These are phyloP conservation scores for Troides helena DNA, from an alignment of 2,888 invertebrate species.

Conservation along the genomic window DNA sequence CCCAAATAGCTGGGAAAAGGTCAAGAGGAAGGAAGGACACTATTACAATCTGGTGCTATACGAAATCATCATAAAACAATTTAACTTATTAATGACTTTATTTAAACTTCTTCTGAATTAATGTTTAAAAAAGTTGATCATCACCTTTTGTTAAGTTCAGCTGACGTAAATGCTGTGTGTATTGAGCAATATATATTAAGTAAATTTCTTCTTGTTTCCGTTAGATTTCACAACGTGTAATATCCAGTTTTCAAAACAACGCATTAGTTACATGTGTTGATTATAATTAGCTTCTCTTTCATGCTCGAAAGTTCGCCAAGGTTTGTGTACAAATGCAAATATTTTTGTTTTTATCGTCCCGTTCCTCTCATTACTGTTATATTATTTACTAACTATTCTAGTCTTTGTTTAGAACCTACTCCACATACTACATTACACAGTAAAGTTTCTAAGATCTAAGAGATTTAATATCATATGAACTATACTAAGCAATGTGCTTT, in stretches of 20 bases:
- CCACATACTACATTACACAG: neutral
- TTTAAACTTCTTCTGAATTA: no score
- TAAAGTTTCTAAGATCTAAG: neutral
- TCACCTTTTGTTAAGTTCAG: neutral
- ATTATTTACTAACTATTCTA: neutral
- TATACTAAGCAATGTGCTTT: neutral
- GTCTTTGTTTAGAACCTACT: neutral
- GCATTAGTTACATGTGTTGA: constrained; percentile 4
- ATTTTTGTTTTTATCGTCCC: neutral
- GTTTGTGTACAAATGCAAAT: constrained; percentile 1
- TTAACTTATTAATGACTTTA: no score
- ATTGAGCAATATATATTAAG: neutral
- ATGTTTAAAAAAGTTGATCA: no score
- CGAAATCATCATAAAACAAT: no score
- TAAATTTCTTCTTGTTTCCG: neutral
- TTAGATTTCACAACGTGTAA: neutral
- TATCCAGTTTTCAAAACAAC: constrained; percentile 11
- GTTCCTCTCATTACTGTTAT: neutral
- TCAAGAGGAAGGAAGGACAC: no score
- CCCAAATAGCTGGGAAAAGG: no score
- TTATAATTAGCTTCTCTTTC: constrained; percentile 12
- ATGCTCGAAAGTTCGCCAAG: constrained; percentile 6
- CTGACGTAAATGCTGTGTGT: neutral
- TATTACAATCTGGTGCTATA: no score
- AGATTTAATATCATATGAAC: neutral